Conservation (phyloP, 2,797 vertebrate genomes). For the Agapornis canus region DNA sequence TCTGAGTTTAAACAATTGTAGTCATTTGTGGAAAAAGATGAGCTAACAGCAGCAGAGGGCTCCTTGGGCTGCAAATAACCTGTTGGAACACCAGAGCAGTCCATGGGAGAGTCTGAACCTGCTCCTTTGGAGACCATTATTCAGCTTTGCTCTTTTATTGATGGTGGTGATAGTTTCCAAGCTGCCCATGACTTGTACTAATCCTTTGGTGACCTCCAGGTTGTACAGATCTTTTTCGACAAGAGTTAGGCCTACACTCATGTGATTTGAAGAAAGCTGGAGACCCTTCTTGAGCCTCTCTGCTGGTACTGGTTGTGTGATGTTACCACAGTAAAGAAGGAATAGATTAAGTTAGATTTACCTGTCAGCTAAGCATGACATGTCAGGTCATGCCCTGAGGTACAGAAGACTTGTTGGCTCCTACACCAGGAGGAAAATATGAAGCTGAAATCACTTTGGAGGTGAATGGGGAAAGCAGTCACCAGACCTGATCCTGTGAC, state of each 20-base stretch:
- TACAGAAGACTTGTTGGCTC: background rate
- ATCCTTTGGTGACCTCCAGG: background rate
- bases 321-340: background rate
- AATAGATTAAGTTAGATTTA: background rate
- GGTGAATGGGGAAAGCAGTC: background rate
- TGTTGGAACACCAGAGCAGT: background rate
- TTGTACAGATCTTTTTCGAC: background rate
- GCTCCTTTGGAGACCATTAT: background rate
- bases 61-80: background rate
- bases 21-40: background rate
- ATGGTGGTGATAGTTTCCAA: background rate
- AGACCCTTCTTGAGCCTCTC: background rate
- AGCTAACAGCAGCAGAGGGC: background rate
- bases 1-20: background rate
- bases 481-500: background rate
- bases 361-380: background rate
- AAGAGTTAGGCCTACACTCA: background rate
- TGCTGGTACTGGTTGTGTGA: background rate
- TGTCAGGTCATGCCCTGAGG: background rate
- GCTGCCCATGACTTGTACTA: background rate
- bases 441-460: background rate
- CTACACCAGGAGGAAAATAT: background rate
- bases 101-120: background rate
- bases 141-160: background rate
- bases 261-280: background rate